A percentile compares a stretch with the other conserved stretches of the same genome.
phyloP scores from a whole-genome alignment of 2,888 invertebrate genomes.

The Gibbula magus region DNA sequence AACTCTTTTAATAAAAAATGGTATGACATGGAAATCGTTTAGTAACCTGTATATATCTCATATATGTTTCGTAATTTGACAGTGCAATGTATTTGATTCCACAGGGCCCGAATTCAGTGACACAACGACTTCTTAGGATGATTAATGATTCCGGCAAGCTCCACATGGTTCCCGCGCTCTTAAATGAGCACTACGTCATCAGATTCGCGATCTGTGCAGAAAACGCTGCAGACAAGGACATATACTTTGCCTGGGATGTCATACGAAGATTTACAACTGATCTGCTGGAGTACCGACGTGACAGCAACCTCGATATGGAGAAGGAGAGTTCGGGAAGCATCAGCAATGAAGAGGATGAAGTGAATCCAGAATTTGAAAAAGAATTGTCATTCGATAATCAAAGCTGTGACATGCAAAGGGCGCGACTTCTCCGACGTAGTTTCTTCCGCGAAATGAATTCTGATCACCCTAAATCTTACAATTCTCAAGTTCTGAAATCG shows the following conservation, averaged over 20 bases:
- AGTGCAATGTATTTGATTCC: too few species aligned
- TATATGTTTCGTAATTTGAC: too few species aligned
- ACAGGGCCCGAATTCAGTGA: constrained; percentile 83
- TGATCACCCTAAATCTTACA: constrained; percentile 74
- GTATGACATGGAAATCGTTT: too few species aligned
- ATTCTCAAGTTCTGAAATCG: constrained; percentile 72
- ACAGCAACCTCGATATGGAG: constrained; percentile 35
- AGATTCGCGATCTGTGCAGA: constrained; percentile 95
- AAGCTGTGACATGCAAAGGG: constrained; percentile 57
- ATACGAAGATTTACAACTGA: constrained; percentile 56
- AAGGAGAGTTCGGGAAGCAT: constrained; percentile 24
- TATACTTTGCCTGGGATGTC: constrained; percentile 78
- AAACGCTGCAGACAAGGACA: constrained; percentile 87
- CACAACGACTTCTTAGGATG: constrained; percentile 91
- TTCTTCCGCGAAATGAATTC: constrained; percentile 74
- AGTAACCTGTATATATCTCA: too few species aligned
- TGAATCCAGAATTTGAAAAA: constrained; percentile 60
- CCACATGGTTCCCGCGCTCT: constrained; percentile 96
- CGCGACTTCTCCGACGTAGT: constrained; percentile 66
- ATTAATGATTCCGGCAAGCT: constrained; percentile 96
- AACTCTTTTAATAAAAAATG: too few species aligned
- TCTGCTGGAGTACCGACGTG: constrained; percentile 36
- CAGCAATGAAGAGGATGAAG: constrained; percentile 57
- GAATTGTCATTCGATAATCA: constrained; percentile 65
- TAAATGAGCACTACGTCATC: constrained; percentile 92